Evolutionary conservation across 2,113 vertebrate species (phyloP).

Genomic region (Physeter macrocephalus): DNA sequence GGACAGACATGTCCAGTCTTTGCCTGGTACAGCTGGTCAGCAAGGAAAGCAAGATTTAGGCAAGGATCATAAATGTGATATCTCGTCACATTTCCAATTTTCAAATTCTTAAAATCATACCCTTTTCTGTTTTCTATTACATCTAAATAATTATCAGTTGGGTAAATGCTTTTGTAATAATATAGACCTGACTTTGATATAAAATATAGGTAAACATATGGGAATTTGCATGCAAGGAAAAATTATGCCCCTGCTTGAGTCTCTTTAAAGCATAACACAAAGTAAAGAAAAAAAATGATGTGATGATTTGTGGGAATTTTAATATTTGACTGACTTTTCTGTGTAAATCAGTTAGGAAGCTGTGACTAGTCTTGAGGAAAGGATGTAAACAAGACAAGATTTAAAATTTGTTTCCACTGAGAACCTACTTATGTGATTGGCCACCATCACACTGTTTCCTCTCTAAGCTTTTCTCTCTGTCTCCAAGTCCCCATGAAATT

Average conservation of each 20-base stretch:
- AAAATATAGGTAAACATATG: background rate
- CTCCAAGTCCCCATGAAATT: background rate
- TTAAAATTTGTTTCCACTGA: background rate
- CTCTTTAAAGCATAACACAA: background rate
- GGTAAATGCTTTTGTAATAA: background rate
- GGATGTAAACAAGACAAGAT: rapidly evolving
- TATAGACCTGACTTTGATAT: background rate
- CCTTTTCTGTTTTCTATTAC: background rate
- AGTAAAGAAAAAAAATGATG: background rate
- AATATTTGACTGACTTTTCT: background rate
- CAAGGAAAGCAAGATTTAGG: rapidly evolving
- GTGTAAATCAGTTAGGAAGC: background rate
- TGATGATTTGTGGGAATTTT: rapidly evolving
- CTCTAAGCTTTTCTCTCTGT: background rate
- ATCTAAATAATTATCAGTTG: background rate
- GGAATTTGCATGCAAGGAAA: background rate
- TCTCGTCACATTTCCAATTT: background rate
- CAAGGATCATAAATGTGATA: rapidly evolving
- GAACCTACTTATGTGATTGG: rapidly evolving
- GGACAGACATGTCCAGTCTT: rapidly evolving
- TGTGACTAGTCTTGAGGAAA: background rate
- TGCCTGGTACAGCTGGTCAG: background rate
- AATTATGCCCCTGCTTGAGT: background rate
- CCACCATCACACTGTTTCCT: rapidly evolving
- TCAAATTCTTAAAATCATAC: background rate